phyloP scores from a whole-genome alignment of 2,797 vertebrate genomes.

The Rhinatrema bivittatum region DNA sequence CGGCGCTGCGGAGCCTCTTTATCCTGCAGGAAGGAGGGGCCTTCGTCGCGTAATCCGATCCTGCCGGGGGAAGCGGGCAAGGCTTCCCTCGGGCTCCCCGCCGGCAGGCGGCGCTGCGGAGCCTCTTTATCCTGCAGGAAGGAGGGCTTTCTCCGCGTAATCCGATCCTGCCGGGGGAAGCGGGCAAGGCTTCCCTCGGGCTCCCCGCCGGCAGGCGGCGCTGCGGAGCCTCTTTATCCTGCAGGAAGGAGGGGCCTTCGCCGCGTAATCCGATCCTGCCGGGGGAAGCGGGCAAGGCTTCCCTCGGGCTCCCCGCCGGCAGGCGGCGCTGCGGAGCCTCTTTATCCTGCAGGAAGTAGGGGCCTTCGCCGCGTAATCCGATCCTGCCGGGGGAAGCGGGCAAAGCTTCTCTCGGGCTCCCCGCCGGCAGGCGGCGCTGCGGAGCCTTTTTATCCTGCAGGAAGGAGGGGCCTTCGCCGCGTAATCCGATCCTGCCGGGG shows the following conservation, averaged over 20 bases:
- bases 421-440: constrained; percentile 36
- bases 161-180: not conserved
- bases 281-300: not conserved
- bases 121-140: not conserved
- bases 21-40: too few relatives aligned
- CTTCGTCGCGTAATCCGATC: too few relatives aligned
- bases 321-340: constrained; percentile 44
- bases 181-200: not conserved
- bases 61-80: not conserved
- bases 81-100: not conserved
- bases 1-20: constrained; percentile 43
- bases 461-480: fast-evolving
- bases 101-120: constrained; percentile 40
- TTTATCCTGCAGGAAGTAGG: too few relatives aligned
- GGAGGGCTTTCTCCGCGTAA: fast-evolving
- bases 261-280: too few relatives aligned
- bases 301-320: not conserved
- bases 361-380: too few relatives aligned
- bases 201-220: not conserved
- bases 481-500: fast-evolving
- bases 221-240: too few relatives aligned
- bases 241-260: fast-evolving
- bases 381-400: not conserved
- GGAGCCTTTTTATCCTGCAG: constrained; percentile 15
- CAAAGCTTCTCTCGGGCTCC: not conserved